Percentiles rank a stretch among this genome's conserved stretches.
Evolutionary conservation across 1,140 invertebrate genomes (phyloP).

Genomic region (Leptestheria dahalacensis): DNA sequence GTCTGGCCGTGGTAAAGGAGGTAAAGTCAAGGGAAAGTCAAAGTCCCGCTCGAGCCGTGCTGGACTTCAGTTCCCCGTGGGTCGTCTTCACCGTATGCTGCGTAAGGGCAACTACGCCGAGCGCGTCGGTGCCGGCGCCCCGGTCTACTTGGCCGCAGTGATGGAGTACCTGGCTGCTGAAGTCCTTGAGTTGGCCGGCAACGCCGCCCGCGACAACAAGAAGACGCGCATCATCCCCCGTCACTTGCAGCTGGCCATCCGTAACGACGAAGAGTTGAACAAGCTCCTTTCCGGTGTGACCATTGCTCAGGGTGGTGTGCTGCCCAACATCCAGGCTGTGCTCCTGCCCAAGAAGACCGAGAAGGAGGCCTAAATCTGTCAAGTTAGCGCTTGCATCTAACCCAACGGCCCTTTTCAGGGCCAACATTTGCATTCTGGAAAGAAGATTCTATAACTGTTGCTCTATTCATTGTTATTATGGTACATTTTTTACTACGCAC

Average conservation of each 20-base stretch:
- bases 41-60: conserved; percentile 45
- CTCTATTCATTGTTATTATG: no score
- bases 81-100: conserved; percentile 48
- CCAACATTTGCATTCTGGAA: conserved; percentile 24
- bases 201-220: conserved; percentile 50
- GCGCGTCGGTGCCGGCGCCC: conserved; percentile 47
- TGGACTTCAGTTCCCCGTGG: conserved; percentile 53
- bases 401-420: conserved; percentile 28
- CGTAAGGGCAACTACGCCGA: conserved; percentile 56
- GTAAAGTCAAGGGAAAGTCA: conserved; percentile 44
- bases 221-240: conserved; percentile 36
- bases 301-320: conserved; percentile 35
- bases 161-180: conserved; percentile 46
- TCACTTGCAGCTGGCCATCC: conserved; percentile 35
- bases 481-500: no score
- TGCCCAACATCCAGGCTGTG: conserved; percentile 43
- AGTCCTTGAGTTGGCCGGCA: conserved; percentile 59
- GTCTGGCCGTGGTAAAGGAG: conserved; percentile 43
- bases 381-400: conserved; percentile 11
- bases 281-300: conserved; percentile 34
- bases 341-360: conserved; percentile 37
- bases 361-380: conserved; percentile 18
- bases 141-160: conserved; percentile 51
- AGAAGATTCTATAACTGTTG: no score
- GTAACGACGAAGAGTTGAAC: conserved; percentile 36